Evolutionary conservation across 2,888 invertebrate species (phyloP), one percentile per base, ranked within the genome.

Genomic region (Ischnus inquisitorius): DNA sequence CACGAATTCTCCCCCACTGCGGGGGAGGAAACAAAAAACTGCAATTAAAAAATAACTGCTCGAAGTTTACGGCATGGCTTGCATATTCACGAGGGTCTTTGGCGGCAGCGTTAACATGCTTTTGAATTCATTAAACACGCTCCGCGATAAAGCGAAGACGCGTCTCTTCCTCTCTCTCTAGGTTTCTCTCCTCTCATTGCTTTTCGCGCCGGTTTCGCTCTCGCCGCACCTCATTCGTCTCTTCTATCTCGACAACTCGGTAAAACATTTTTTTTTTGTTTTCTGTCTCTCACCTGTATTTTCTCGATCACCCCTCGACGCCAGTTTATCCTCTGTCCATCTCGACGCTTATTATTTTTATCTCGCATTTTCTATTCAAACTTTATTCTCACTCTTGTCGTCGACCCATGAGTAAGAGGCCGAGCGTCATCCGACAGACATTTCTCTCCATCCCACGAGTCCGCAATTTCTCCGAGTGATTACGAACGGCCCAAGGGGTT

Each of bases 11-110:
- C 60, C 68, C 43, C 75, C 16, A 46, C 71, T 62, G 65, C 57
- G 54, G 39, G 46, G 71, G 64, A 72, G 67, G 41, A 83, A 85
- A 85, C 79, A 84, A 84, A 84, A 84, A 86, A 85, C 82, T 85
- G 86, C 87, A 87, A 88, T 88, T 88, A 88, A 88, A 88, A 88
- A 87, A 87, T 87, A 88, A 88, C 88, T 85, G 88, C 82, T 85
- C 87, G 79, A 88, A 87, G 85, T 87, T 88, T 86, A 85, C 82
- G 86, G 77, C 88, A 78, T 85, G 86, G 82, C 71, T 82, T 87
- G 87, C 87, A 87, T 87, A 87, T 87, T 87, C 86, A 87, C 84
- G 85, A 87, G 87, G 86, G 78, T 87, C 86, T 86, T 87, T 86
- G 82, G 86, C 81, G 85, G 84, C 60, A 57, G 81, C 87, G 87